A percentile compares a stretch with the other conserved stretches of the same genome.
Evolutionary conservation across 2,888 invertebrate species (phyloP).

Genomic region (Acleris holmiana): DNA sequence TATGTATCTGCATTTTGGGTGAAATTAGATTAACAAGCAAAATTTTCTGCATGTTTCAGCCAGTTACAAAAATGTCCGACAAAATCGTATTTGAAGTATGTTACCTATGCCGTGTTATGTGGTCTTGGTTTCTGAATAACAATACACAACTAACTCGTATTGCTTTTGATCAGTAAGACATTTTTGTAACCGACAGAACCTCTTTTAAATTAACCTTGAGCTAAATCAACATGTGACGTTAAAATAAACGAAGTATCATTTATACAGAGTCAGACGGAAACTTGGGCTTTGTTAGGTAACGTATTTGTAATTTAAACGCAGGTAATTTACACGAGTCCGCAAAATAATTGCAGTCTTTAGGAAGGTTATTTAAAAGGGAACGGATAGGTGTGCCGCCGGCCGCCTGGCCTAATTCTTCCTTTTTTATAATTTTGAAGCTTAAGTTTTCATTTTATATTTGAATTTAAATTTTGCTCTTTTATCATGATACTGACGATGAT

Average conservation of each 20-base stretch:
- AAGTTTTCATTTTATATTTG: too few species aligned
- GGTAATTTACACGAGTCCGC: slow-evolving; percentile 28
- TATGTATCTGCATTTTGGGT: too few species aligned
- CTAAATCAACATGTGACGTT: background rate
- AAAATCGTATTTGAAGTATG: too few species aligned
- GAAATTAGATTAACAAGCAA: too few species aligned
- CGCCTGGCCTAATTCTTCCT: slow-evolving; percentile 7
- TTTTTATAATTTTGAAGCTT: background rate
- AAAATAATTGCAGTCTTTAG: slow-evolving; percentile 21
- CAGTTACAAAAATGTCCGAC: too few species aligned
- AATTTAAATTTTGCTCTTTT: too few species aligned
- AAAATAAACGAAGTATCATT: slow-evolving; percentile 25
- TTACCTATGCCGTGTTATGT: too few species aligned
- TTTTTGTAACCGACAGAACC: background rate
- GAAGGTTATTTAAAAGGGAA: slow-evolving; percentile 29
- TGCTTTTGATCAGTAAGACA: background rate
- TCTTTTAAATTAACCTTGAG: slow-evolving; percentile 15
- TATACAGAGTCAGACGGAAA: slow-evolving; percentile 39
- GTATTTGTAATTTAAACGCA: slow-evolving; percentile 19
- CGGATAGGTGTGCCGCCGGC: slow-evolving; percentile 10
- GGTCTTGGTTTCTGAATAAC: too few species aligned
- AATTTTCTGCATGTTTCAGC: too few species aligned
- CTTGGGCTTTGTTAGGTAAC: slow-evolving; percentile 48
- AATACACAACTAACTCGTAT: too few species aligned
- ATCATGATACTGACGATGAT: too few species aligned